Conservation (phyloP, 2,888 invertebrate species). For the Mythimna ferrago region DNA sequence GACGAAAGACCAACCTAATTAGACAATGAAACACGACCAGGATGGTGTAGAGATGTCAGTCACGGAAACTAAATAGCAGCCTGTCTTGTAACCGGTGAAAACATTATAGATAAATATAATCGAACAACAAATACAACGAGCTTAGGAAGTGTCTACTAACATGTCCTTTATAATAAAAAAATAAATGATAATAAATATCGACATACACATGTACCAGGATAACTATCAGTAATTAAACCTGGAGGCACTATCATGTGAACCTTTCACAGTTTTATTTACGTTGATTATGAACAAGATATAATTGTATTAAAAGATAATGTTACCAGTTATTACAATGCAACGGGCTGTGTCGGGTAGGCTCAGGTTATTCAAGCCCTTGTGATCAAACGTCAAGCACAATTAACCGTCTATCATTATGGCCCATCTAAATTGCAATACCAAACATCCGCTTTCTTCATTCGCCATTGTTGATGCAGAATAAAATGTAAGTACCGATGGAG, state of each 20-base stretch:
- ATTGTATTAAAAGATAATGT: conserved; percentile 64
- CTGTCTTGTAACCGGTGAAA: background rate
- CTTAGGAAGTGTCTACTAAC: conserved; percentile 18
- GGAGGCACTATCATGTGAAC: conserved; percentile 53
- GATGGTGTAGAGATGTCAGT: background rate
- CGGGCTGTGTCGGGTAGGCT: conserved; percentile 58
- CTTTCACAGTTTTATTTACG: conserved; percentile 60
- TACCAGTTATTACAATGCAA: conserved; percentile 63
- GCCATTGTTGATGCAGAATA: conserved; percentile 67
- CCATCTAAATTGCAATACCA: conserved; percentile 87
- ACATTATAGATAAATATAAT: background rate
- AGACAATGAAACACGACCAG: background rate
- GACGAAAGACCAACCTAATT: background rate
- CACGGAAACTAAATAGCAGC: background rate
- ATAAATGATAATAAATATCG: conserved; percentile 39
- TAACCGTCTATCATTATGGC: conserved; percentile 82
- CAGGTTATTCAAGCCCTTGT: conserved; percentile 46
- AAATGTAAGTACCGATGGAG: conserved; percentile 63
- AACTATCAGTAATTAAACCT: conserved; percentile 54
- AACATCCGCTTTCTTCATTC: conserved; percentile 84
- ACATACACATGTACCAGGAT: conserved; percentile 41
- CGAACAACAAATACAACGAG: conserved; percentile 1
- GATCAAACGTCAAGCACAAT: conserved; percentile 79
- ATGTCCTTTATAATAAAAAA: conserved; percentile 5
- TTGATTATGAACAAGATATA: conserved; percentile 60